These are phyloP conservation scores for Rhyacichthys aspro DNA, from an alignment of 2,797 vertebrate genomes.

Conservation along the genomic window DNA sequence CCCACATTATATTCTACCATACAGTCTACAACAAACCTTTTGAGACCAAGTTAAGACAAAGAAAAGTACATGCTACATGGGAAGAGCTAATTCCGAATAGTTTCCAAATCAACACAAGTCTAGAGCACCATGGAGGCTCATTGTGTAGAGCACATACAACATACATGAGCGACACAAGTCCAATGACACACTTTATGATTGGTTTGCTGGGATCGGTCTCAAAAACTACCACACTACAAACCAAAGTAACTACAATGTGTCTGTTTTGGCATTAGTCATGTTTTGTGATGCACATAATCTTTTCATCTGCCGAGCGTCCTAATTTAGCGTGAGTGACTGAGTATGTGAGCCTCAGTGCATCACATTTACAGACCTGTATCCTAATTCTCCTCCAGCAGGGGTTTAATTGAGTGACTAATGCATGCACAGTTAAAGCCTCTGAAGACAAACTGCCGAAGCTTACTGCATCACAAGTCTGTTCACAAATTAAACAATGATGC, in stretches of 20 bases:
- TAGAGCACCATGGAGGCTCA: too few relatives aligned
- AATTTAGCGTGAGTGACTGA: slow-evolving; percentile 26
- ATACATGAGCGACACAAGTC: too few relatives aligned
- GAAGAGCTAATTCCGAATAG: too few relatives aligned
- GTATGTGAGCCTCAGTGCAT: slow-evolving; percentile 33
- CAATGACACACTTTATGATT: too few relatives aligned
- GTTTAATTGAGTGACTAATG: slow-evolving; percentile 66
- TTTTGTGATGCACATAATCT: slow-evolving; percentile 42
- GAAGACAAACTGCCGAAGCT: slow-evolving; percentile 46
- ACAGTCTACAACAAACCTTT: too few relatives aligned
- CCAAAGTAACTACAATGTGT: not conserved
- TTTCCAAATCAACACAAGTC: too few relatives aligned
- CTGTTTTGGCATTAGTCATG: slow-evolving; percentile 4
- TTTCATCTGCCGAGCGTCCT: slow-evolving; percentile 37
- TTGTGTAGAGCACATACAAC: too few relatives aligned
- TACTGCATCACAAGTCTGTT: slow-evolving; percentile 35
- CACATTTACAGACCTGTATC: slow-evolving; percentile 57
- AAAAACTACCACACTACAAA: not conserved
- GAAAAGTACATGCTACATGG: too few relatives aligned
- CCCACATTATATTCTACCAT: too few relatives aligned
- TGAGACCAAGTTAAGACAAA: too few relatives aligned
- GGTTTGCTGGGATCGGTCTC: too few relatives aligned
- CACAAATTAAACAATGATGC: slow-evolving; percentile 45
- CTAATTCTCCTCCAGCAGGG: slow-evolving; percentile 56
- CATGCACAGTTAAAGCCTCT: slow-evolving; percentile 42